Evolutionary conservation across 2,888 invertebrate species (phyloP).

Genomic region (Hermaeophaga mercurialis): DNA sequence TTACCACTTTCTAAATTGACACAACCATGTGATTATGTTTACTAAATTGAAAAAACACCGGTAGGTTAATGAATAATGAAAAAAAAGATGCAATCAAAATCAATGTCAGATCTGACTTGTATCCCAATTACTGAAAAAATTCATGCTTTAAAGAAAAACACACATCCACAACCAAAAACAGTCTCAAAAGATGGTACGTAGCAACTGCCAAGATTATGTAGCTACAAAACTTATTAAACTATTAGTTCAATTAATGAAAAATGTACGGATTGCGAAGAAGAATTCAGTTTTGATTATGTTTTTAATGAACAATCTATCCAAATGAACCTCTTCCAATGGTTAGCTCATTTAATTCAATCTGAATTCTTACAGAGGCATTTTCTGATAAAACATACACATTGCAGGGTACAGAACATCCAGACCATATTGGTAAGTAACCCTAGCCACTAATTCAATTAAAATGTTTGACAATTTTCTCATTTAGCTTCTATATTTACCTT

Average conservation of each 20-base stretch:
- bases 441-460: too few species aligned
- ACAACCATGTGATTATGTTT: too few species aligned
- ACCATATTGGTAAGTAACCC: slow-evolving; percentile 27
- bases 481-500: too few species aligned
- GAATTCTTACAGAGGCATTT: slow-evolving; percentile 91
- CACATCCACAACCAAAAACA: too few species aligned
- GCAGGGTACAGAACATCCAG: slow-evolving; percentile 67
- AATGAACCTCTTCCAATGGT: slow-evolving; percentile 80
- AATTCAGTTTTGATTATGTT: slow-evolving; percentile 84
- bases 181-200: slow-evolving; percentile 9
- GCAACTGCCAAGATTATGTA: slow-evolving; percentile 19
- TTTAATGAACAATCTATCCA: slow-evolving; percentile 77
- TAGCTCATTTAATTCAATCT: slow-evolving; percentile 83
- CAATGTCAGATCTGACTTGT: slow-evolving; percentile 30
- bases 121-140: not conserved
- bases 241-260: slow-evolving; percentile 50
- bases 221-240: slow-evolving; percentile 43
- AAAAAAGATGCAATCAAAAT: too few species aligned
- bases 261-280: slow-evolving; percentile 61
- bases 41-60: too few species aligned
- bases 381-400: slow-evolving; percentile 91
- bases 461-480: too few species aligned
- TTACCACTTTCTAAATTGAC: slow-evolving; percentile 27
- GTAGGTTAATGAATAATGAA: too few species aligned
- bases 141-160: too few species aligned